These are phyloP conservation scores for Paraplagusia blochii DNA, from an alignment of 2,113 vertebrate genomes.

Conservation along the genomic window DNA sequence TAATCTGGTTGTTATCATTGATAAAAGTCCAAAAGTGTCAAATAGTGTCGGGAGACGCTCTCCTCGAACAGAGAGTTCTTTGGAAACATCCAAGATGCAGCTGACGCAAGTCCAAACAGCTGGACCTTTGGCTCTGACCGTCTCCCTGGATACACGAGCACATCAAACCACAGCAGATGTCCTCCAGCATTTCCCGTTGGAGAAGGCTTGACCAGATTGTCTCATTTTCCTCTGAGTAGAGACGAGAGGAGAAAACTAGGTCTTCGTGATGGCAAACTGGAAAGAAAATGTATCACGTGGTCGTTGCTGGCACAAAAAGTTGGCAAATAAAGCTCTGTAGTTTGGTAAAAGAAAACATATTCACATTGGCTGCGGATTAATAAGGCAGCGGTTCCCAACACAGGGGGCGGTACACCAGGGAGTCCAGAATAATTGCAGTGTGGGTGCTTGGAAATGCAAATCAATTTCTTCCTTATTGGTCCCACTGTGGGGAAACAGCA, in stretches of 20 bases:
- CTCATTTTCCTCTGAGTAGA: constrained; percentile 15
- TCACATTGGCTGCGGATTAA: no score
- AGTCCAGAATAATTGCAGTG: no score
- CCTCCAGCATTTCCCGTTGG: constrained; percentile 41
- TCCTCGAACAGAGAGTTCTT: constrained; percentile 13
- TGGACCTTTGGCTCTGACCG: constrained; percentile 47
- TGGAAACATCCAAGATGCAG: constrained; percentile 34
- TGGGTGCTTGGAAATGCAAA: no score
- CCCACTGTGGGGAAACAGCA: no score
- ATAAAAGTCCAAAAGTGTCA: background rate
- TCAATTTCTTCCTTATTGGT: no score
- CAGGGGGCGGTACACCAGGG: no score
- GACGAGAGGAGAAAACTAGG: background rate
- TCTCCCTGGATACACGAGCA: constrained; percentile 45
- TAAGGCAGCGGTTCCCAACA: no score
- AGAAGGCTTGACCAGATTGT: constrained; percentile 16
- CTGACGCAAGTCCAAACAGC: constrained; percentile 49
- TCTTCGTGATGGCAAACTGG: no score
- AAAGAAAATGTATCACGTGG: background rate
- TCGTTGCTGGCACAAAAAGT: no score
- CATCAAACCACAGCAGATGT: constrained; percentile 60
- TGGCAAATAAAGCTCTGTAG: no score
- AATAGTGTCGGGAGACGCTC: constrained; percentile 11
- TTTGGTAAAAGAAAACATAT: no score
- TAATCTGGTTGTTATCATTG: background rate